Evolutionary conservation across 1,140 invertebrate genomes (phyloP).

Genomic region (Caenorhabditis tropicalis): DNA sequence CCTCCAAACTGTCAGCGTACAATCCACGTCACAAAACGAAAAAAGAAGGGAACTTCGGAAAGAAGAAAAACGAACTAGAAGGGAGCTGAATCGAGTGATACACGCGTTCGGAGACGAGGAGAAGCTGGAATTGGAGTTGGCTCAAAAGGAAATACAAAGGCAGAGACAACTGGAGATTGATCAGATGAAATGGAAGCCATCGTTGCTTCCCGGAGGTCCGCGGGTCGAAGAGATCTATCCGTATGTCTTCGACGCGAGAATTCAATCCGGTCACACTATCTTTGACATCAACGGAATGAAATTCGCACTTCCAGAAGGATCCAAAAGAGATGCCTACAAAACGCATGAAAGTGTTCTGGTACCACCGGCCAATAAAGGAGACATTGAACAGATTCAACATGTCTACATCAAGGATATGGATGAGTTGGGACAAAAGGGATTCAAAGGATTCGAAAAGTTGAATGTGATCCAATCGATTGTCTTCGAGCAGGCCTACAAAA

Average conservation of each 20-base stretch:
- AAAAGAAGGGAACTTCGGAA: slow-evolving; percentile 80
- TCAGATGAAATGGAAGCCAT: slow-evolving; percentile 42
- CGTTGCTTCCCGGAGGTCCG: background rate
- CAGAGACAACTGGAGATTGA: slow-evolving; percentile 71
- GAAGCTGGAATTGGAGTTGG: slow-evolving; percentile 74
- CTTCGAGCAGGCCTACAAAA: slow-evolving; percentile 90
- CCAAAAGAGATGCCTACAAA: slow-evolving; percentile 77
- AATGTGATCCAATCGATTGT: slow-evolving; percentile 96
- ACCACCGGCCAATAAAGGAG: slow-evolving; percentile 76
- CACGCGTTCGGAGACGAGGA: slow-evolving; percentile 69
- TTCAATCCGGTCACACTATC: slow-evolving; percentile 74
- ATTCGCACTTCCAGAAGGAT: slow-evolving; percentile 82
- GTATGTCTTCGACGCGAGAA: slow-evolving; percentile 77
- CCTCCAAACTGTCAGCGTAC: slow-evolving; percentile 4
- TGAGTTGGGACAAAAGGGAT: slow-evolving; percentile 57
- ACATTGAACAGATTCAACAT: slow-evolving; percentile 79
- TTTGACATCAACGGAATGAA: slow-evolving; percentile 60
- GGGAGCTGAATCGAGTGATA: slow-evolving; percentile 74
- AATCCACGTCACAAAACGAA: slow-evolving; percentile 58
- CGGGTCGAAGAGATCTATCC: slow-evolving; percentile 55
- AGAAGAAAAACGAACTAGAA: slow-evolving; percentile 84
- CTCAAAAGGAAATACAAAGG: slow-evolving; percentile 77
- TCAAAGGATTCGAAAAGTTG: slow-evolving; percentile 80
- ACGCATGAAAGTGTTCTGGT: slow-evolving; percentile 51
- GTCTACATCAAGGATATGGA: slow-evolving; percentile 64